Percentiles rank a stretch among this genome's conserved stretches.
These are phyloP conservation scores for Poeciliopsis retropinna DNA, from an alignment of 2,113 vertebrate genomes.

Conservation along the genomic window DNA sequence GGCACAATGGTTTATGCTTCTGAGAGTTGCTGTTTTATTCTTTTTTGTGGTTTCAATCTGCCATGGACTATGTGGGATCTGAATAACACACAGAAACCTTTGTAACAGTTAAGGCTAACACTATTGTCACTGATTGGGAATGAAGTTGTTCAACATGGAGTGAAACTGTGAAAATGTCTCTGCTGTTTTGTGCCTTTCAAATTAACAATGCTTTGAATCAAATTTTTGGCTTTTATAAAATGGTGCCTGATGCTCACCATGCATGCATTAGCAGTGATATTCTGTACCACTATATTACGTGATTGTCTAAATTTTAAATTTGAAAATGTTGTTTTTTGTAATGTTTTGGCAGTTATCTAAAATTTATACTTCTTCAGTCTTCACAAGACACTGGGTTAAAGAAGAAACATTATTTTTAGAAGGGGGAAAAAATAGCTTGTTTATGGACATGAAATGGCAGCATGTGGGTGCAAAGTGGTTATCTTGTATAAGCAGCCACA, in stretches of 20 bases:
- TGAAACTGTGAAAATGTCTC: too few relatives aligned
- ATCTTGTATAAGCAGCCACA: neutral
- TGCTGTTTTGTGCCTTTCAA: too few relatives aligned
- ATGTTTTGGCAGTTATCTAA: neutral
- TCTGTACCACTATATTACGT: neutral
- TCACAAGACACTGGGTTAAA: neutral
- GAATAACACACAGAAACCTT: too few relatives aligned
- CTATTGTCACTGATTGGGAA: too few relatives aligned
- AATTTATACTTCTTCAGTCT: neutral
- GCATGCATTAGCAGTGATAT: neutral
- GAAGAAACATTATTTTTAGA: neutral
- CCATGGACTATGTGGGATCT: too few relatives aligned
- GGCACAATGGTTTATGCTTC: too few relatives aligned
- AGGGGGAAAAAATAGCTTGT: neutral
- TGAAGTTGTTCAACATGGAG: too few relatives aligned
- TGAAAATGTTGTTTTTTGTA: neutral
- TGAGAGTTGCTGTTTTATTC: too few relatives aligned
- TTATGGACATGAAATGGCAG: neutral
- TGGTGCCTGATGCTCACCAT: too few relatives aligned
- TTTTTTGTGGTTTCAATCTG: too few relatives aligned
- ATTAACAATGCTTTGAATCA: neutral
- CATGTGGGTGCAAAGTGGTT: neutral
- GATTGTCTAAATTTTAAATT: neutral
- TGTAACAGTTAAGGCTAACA: too few relatives aligned
- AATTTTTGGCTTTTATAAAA: neutral